Base-by-base conservation (phyloP, 2,888 invertebrate genomes). In the Copidosoma aretas region DNA sequence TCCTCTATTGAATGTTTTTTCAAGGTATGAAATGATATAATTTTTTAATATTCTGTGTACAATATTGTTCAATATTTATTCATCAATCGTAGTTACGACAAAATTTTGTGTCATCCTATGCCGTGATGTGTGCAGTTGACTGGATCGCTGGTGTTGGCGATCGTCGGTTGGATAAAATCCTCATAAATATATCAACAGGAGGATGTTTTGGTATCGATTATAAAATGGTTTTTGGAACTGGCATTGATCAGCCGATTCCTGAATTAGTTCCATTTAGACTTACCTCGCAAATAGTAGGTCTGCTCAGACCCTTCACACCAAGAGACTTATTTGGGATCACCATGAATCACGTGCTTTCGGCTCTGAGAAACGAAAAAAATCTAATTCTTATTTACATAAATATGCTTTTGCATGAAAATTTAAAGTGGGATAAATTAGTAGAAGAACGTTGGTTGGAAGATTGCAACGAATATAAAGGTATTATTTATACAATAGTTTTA, bases 71-170 rank as follows among this genome's bases (percentile, higher is more conserved):
- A 17, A 64, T 32, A 39, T 53, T 25, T 43, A 54, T 41, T 90
- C 77, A 87, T 87, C 49, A 91, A 88, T 77, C 89, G 74, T 85
- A 86, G 1, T 77, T 46, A 46, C 43, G 43, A 3, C 43, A 46
- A 46, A 46, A 15, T 14, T 46, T 46, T 17, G 12, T 24, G 4
- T 14, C 14, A 14, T 1, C 15, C 14, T 88, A 91, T 78, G 88
- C 90, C 0, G 85, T 87, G 0, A 85, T 91, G 81, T 89, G 88
- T 76, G 83, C 88, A 8, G 87, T 88, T 22, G 91, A 92, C 71
- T 93, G 92, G 89, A 83, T 93, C 49, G 80, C 92, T n/a, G 90
- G 85, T 1, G 89, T 93, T 66, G 93, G 93, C 1, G 93, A 93
- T 84, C 85, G 93, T 1, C 91, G 93, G 84, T 84, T 90, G 60